Evolutionary conservation across 2,888 invertebrate species (phyloP), one percentile per base, ranked within the genome.

Genomic region (Lithophane leautieri): DNA sequence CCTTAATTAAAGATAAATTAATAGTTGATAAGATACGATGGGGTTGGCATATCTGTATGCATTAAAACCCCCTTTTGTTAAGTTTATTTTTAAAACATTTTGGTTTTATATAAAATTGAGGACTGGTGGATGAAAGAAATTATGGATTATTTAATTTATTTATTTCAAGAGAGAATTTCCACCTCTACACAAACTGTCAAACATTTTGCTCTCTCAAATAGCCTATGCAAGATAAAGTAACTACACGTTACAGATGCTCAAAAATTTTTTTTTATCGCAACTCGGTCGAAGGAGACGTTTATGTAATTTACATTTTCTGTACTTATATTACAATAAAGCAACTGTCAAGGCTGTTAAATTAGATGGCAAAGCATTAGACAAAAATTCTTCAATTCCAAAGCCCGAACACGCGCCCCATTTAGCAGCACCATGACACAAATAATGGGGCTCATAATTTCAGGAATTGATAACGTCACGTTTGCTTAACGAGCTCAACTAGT

Each of bases 401-500:
- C 70, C 52, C 22, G 50, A 82, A 70, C 70, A 77, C 81, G 78
- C 86, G 89, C 88, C 84, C 91, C 88, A 93, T 92, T 93, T 92
- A 90, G 83, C 79, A 81, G 88, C 90, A 91, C 93, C 92, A 92
- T 95, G 94, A 94, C 94, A 95, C 92, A 91, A 95, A 94, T 94
- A 93, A 91, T 89, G 83, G 87, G 86, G 91, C 90, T 91, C 93
- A 95, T 94, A 93, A 95, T 94, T 95, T 95, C 93, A 92, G 94
- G 93, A 95, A 94, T 94, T 94, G 94, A 91, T 93, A 92, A 92
- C 93, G 92, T 92, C 93, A 92, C 91, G 89, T 88, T 79, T 84
- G 85, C 87, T 94, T 95, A 96, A 96, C 96, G 91, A 95, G 96
- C 96, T 96, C 92, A 96, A 96, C 94, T 94, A 94, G 95, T 91